These are phyloP conservation scores for Drosophila niveifrons DNA, from an alignment of 2,888 invertebrate genomes.

Conservation along the genomic window DNA sequence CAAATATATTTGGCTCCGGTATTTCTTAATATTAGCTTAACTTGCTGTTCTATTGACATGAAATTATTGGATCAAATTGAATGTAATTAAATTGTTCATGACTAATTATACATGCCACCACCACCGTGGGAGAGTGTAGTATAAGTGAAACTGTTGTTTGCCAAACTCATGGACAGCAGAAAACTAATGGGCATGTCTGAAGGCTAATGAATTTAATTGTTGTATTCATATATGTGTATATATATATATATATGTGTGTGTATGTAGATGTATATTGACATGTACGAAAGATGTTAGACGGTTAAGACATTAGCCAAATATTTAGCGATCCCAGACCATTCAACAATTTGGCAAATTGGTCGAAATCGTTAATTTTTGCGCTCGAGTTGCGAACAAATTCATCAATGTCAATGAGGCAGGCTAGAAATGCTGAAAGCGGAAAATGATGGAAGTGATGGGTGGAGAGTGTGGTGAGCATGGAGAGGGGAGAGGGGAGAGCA, in stretches of 20 bases:
- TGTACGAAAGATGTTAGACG: slow-evolving; percentile 5
- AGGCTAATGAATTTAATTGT: slow-evolving; percentile 2
- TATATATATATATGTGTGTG: neutral
- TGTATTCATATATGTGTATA: neutral
- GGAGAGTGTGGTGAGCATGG: neutral
- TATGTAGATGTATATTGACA: neutral
- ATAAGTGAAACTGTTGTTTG: too few relatives aligned
- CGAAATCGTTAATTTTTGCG: slow-evolving; percentile 60
- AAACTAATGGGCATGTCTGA: slow-evolving; percentile 2
- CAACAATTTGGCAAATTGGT: slow-evolving; percentile 54
- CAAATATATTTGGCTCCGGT: too few relatives aligned
- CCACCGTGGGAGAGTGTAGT: neutral
- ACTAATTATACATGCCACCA: neutral
- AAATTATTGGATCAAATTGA: slow-evolving; percentile 1
- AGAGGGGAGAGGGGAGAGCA: neutral
- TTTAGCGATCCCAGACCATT: slow-evolving; percentile 11
- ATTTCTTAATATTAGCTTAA: neutral
- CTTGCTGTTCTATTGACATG: neutral
- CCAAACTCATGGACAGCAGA: neutral
- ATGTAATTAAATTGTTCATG: neutral
- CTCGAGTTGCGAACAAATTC: slow-evolving; percentile 53
- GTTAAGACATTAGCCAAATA: slow-evolving; percentile 6
- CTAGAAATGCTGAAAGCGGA: neutral
- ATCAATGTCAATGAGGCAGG: slow-evolving; percentile 54
- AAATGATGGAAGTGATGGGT: neutral